phyloP scores from a whole-genome alignment of 2,797 vertebrate species.

The Hyperoplus immaculatus region DNA sequence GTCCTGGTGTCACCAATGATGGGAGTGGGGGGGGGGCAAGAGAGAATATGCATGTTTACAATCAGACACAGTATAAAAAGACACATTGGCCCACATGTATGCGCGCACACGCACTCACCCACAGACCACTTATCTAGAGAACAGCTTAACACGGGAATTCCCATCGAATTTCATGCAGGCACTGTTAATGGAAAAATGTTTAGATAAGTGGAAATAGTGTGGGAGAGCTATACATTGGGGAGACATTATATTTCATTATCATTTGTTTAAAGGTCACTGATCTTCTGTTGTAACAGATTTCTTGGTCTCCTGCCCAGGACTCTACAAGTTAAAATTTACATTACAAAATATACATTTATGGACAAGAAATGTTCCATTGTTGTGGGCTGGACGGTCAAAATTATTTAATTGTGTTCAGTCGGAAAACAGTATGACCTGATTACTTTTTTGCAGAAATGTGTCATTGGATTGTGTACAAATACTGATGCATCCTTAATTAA shows the following conservation, averaged over 20 bases:
- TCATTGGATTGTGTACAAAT: background rate
- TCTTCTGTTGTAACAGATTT: constrained; percentile 19
- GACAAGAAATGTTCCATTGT: constrained; percentile 15
- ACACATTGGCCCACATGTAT: constrained; percentile 4
- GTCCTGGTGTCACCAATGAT: constrained; percentile 90
- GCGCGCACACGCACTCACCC: constrained; percentile 7
- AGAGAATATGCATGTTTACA: constrained; percentile 87
- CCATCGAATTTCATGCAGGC: constrained; percentile 47
- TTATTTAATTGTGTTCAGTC: constrained; percentile 7
- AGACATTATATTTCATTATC: constrained; percentile 40
- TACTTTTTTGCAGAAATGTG: constrained; percentile 4
- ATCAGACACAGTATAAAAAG: constrained; percentile 40
- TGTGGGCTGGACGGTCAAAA: constrained; percentile 7
- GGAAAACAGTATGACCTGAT: constrained; percentile 2
- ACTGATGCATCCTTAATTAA: background rate
- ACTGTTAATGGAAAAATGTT: constrained; percentile 32
- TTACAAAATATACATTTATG: constrained; percentile 5
- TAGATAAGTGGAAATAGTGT: constrained; percentile 27
- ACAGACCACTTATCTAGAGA: constrained; percentile 44
- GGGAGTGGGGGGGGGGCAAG: constrained; percentile 83
- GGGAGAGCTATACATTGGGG: constrained; percentile 35
- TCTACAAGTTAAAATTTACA: constrained; percentile 4
- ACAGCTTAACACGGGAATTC: constrained; percentile 28
- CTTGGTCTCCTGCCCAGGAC: constrained; percentile 20
- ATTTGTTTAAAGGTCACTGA: constrained; percentile 29